A percentile compares a stretch with the other conserved stretches of the same genome.
phyloP scores from a whole-genome alignment of 1,140 invertebrate species.

The Anastrepha obliqua region DNA sequence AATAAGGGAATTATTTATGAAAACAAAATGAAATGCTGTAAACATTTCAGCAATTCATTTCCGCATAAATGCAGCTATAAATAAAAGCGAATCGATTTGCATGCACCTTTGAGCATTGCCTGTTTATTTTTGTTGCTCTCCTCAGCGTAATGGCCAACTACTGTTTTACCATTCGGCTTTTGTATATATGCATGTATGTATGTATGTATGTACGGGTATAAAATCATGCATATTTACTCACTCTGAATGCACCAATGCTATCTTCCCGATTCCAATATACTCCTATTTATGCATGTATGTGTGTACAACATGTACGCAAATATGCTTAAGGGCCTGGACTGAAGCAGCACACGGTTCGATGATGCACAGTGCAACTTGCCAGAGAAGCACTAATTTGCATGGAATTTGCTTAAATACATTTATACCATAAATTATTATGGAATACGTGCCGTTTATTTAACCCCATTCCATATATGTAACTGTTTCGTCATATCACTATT shows the following conservation, averaged over 20 bases:
- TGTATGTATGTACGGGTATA: background rate
- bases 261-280: too few species aligned
- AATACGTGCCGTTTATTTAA: too few species aligned
- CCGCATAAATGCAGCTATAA: constrained; percentile 47
- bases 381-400: background rate
- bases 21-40: constrained; percentile 46
- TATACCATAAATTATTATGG: too few species aligned
- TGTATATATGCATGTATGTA: background rate
- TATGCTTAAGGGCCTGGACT: too few species aligned
- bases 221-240: too few species aligned
- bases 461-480: too few species aligned
- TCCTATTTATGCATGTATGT: too few species aligned
- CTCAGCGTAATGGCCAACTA: constrained; percentile 3
- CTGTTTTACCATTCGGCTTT: background rate
- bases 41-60: constrained; percentile 47
- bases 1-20: background rate
- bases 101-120: constrained; percentile 1
- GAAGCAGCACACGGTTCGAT: background rate
- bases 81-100: constrained; percentile 50
- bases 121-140: constrained; percentile 3
- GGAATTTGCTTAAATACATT: too few species aligned
- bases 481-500: too few species aligned
- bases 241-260: too few species aligned
- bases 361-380: background rate
- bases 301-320: too few species aligned